Conservation (phyloP, 53 echinoderm and acorn worm species). For the Holothuria scabra region DNA sequence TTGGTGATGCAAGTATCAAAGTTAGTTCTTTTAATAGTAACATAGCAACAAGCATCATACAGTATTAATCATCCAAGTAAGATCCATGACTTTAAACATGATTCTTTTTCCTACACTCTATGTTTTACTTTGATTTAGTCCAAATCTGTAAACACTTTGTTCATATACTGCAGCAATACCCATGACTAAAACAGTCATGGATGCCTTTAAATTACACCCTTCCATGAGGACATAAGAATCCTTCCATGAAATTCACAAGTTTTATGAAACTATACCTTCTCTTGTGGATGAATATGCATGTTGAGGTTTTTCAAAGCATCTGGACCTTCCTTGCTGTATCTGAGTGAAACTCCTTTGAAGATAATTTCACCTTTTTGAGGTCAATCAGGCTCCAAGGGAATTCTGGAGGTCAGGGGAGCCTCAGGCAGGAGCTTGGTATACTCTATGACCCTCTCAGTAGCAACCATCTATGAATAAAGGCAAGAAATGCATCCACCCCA, state of each 20-base stretch:
- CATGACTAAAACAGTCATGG: not conserved
- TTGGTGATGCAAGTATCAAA: too few species aligned
- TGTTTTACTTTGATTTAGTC: too few species aligned
- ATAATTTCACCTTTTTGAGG: slow-evolving; percentile 85
- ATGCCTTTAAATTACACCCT: not conserved
- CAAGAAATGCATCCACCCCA: too few species aligned
- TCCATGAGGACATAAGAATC: not conserved
- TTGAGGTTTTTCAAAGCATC: slow-evolving; percentile 67
- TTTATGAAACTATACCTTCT: slow-evolving; percentile 70
- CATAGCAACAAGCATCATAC: too few species aligned
- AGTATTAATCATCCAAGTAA: not conserved
- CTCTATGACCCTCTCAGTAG: slow-evolving; percentile 83
- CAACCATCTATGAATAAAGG: slow-evolving; percentile 78
- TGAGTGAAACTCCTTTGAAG: slow-evolving; percentile 66
- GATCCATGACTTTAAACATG: not conserved
- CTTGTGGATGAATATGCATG: slow-evolving; percentile 68
- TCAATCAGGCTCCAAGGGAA: slow-evolving; percentile 71
- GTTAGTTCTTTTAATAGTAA: too few species aligned
- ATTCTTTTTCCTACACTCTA: not conserved
- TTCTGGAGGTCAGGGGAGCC: slow-evolving; percentile 65
- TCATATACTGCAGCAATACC: too few species aligned
- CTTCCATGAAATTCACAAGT: not conserved
- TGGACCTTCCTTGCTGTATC: slow-evolving; percentile 73
- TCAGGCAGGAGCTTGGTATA: slow-evolving; percentile 75
- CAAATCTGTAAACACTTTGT: too few species aligned